A percentile compares a stretch with the other conserved stretches of the same genome.
These are phyloP conservation scores for Metalampra italica DNA, from an alignment of 2,888 invertebrate species.

Conservation along the genomic window DNA sequence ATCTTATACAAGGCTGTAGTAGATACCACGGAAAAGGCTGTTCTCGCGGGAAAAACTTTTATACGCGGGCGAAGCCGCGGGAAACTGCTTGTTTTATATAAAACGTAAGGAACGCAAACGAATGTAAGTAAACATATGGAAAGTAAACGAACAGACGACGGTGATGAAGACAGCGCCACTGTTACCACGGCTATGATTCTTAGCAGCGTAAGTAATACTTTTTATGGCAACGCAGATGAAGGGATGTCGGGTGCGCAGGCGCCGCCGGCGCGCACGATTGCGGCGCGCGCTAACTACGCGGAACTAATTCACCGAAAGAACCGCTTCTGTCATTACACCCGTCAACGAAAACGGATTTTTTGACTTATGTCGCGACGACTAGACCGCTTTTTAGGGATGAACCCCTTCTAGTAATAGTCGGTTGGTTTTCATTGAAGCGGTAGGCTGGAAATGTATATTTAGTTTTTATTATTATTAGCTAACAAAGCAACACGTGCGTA, in stretches of 20 bases:
- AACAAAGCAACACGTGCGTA: background rate
- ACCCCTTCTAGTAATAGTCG: conserved; percentile 17
- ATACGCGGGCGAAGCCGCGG: no score
- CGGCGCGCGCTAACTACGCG: conserved; percentile 56
- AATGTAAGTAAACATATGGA: no score
- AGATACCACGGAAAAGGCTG: no score
- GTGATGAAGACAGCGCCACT: no score
- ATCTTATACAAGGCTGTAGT: no score
- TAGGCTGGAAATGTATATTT: background rate
- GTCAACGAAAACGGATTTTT: conserved; percentile 39
- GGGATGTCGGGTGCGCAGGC: conserved; percentile 32
- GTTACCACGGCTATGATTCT: conserved; percentile 1
- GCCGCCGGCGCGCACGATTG: conserved; percentile 48
- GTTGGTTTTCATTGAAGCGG: conserved; percentile 26
- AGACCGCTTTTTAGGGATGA: conserved; percentile 16
- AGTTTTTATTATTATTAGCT: background rate
- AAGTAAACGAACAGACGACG: no score
- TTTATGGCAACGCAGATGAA: conserved; percentile 2
- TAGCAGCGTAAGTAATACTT: conserved; percentile 2
- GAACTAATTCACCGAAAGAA: conserved; percentile 64
- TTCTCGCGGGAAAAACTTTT: no score
- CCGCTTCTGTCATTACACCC: conserved; percentile 48
- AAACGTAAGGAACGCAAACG: no score
- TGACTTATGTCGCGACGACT: conserved; percentile 12
- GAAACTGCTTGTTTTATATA: no score